Evolutionary conservation across 2,797 vertebrate genomes (phyloP), one percentile per base, ranked within the genome.

Genomic region (Macrochelys suwanniensis): DNA sequence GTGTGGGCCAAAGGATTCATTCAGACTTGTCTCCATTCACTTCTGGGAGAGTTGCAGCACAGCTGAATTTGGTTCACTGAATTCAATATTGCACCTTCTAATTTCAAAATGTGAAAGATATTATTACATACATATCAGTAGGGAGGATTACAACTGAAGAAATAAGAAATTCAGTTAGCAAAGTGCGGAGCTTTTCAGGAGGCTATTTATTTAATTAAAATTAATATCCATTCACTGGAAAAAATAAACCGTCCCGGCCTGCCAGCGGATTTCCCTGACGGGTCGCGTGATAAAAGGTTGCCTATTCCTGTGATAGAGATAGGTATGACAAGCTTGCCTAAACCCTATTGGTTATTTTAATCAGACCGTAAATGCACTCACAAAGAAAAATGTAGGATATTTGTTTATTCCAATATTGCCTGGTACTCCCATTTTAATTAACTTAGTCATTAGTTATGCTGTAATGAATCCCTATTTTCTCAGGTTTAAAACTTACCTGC

Each of bases 151-250:
- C 77, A 93, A 53, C 19, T 2, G 2, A 93, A 84, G 83, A 93
- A 89, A 82, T 92, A 89, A 80, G 71, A 59, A 37, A 84, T 47
- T 92, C 76, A 90, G 89, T 57, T 85, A 78, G 79, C 85, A 94
- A 90, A 47, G 87, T 90, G 94, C 80, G 92, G 91, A 47, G 42
- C 50, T 84, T 95, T 82, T 80, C 84, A 84, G 86, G 86, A 87
- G 80, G 65, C 85, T 82, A 74, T 95, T 89, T 96, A 71, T 87
- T 95, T 94, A 89, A 94, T 96, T 92, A 89, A 94, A 97, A 94
- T 78, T 3, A 88, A 84, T 93, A 87, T 84, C 82, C 6, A 1
- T 81, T 96, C 90, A 88, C 45, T 94, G 74, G 88, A 95, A 95
- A 89, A 42, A 50, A 50, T 12, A 50, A 50, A 50, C 49, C 11